Evolutionary conservation across 2,113 vertebrate species (phyloP).

Genomic region (Myxocyprinus asiaticus): DNA sequence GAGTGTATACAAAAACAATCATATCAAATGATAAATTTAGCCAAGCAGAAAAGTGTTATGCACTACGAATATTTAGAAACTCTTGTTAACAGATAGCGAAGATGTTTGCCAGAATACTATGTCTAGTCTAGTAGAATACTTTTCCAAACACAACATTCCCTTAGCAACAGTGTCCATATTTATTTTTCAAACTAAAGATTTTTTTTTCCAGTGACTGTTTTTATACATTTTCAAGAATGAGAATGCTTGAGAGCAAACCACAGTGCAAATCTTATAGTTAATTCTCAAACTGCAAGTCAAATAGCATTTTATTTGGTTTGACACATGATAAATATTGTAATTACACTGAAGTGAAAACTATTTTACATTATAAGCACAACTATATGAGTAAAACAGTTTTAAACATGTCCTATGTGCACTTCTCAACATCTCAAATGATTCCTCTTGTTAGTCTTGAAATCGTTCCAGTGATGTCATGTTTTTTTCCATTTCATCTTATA

Average conservation of each 20-base stretch:
- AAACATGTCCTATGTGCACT: background rate
- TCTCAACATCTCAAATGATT: background rate
- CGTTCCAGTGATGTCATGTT: background rate
- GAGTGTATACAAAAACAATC: no score
- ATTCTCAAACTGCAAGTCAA: background rate
- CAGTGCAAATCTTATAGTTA: background rate
- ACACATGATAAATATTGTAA: constrained; percentile 17
- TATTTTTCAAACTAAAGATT: no score
- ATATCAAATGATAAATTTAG: no score
- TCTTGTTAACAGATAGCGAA: background rate
- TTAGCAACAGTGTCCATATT: background rate
- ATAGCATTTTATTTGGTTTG: constrained; percentile 5
- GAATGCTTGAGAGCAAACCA: background rate
- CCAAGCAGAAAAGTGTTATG: no score
- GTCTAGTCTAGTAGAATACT: no score
- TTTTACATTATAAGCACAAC: constrained; percentile 20
- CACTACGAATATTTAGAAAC: no score
- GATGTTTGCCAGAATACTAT: background rate
- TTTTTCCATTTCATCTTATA: background rate
- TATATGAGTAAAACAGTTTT: background rate
- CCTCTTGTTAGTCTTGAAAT: background rate
- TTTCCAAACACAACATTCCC: background rate
- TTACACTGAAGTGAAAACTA: background rate
- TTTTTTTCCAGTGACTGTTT: background rate
- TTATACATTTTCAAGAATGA: background rate